Conservation (phyloP, 1,140 invertebrate species). For the Macrostomum lignano region DNA sequence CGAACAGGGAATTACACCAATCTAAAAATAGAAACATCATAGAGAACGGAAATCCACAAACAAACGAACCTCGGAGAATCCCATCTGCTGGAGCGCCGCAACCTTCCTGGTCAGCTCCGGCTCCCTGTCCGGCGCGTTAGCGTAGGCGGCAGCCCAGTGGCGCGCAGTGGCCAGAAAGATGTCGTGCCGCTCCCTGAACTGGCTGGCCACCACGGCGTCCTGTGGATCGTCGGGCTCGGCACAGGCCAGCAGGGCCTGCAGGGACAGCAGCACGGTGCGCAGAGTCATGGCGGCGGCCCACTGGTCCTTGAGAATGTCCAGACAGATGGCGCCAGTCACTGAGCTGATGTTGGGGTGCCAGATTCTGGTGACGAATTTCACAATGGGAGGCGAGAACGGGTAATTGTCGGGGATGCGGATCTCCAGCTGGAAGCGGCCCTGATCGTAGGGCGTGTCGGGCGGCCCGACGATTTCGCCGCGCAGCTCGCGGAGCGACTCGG, state of each 20-base stretch:
- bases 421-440: conserved; percentile 61
- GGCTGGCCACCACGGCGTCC: conserved; percentile 58
- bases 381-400: conserved; percentile 42
- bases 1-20: no score
- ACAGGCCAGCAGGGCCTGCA: conserved; percentile 60
- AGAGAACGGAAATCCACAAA: not conserved
- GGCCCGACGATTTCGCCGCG: conserved; percentile 54
- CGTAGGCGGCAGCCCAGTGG: conserved; percentile 81
- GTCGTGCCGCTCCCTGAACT: conserved; percentile 58
- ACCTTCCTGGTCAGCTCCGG: not conserved
- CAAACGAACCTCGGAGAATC: conserved; percentile 1
- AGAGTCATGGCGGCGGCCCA: conserved; percentile 97
- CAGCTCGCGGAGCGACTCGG: no score
- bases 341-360: conserved; percentile 99
- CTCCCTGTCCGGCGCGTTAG: conserved; percentile 27
- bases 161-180: conserved; percentile 60
- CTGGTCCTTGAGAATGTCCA: conserved; percentile 96
- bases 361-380: conserved; percentile 66
- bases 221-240: conserved; percentile 80
- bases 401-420: conserved; percentile 57
- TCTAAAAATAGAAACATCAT: not conserved
- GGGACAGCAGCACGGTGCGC: conserved; percentile 62
- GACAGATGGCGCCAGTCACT: conserved; percentile 86
- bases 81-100: conserved; percentile 1
- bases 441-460: conserved; percentile 57